Base-by-base conservation (phyloP, 2,797 vertebrate species). In the Sparidentex hasta region DNA sequence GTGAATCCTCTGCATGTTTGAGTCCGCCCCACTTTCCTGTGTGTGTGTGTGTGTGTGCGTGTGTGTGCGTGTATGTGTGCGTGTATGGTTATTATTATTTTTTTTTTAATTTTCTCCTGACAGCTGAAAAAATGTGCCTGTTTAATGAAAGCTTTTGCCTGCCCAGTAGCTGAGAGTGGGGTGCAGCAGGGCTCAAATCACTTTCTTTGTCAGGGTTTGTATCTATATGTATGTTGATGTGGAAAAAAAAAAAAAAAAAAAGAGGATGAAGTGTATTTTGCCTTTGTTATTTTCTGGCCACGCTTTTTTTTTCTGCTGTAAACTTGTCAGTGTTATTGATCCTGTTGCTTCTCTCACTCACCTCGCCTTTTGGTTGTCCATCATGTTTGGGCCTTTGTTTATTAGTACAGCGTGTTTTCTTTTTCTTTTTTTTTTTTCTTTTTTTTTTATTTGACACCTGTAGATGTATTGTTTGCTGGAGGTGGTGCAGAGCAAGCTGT, bases 291-390 rank as follows among this genome's bases (percentile, higher is more conserved):
- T 72, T 79, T 71, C 41, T 11, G 20, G 16, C 56, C 78, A 71
- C 70, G 27, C 52, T 69, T 69, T 73, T 38, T 65, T 68, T 81
- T 66, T 78, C 84, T 91, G 91, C 90, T 95, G 93, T 92, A 89
- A 86, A 85, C 69, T 68, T 23, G 70, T 87, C 80, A 67, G 78
- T 87, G 84, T 88, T 87, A 66, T 18, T 20, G 54, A 80, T 74
- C 83, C 64, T 0, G 20, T 16, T 5, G 69, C 83, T 81, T 77
- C 74, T 71, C 70, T 76, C 62, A 3, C 78, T 64, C 69, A 3
- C 44, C 68, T 44, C 17, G 14, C 62, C 67, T 73, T 73, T 61
- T 41, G 41, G 69, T 79, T 8, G 48, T 67, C 76, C 72, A 54
- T 25, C 64, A 33, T 21, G 50, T 80, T 71, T 74, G 77, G 76